Base-by-base conservation (phyloP, 2,888 invertebrate species). In the Drosophila kambysellisi region DNA sequence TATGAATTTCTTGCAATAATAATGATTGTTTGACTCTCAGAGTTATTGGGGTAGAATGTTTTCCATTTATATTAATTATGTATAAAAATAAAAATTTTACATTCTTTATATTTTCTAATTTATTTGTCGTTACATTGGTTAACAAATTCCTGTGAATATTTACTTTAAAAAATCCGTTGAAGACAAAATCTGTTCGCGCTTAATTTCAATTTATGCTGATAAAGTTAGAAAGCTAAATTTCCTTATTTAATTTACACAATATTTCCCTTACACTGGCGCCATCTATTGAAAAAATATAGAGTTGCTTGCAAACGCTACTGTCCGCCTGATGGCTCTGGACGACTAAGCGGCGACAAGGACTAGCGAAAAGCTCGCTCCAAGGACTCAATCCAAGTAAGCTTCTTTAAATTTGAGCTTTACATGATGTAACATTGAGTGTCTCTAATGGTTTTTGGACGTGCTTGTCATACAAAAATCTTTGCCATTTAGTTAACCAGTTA, bases 291-390 rank as follows among this genome's bases (percentile, higher is more conserved):
- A 20, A 2, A 12, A 1, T 0, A 3, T 12, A 0, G 1, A 12
- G 12, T 2, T 12, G 3, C 2, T 3, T 7, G 11, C 7, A 12
- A 2, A 0, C 3, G 0, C 29, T 50, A 15, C 37, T 25, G 17
- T 0, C 0, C 53, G 37, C 29, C 20, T 46, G 74, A 50, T 17
- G 54, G 43, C 59, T 62, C 54, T 29, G 3, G 7, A 11, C 8
- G 0, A n/a, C 2, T 33, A 69, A 76, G 65, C 51, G 80, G 69
- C 56, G 61, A 12, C 0, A 9, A 12, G 0, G 4, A 4, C 37
- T 1, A 1, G 0, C 8, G 5, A 7, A 35, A 61, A 72, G 54
- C 41, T 54, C 2, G 1, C 20, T 51, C 41, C 57, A 25, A 48
- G 32, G 46, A 68, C 80, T 61, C n/a, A 12, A 51, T 1, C 69